phyloP scores from a whole-genome alignment of 2,888 invertebrate genomes.

The Clunio marinus region DNA sequence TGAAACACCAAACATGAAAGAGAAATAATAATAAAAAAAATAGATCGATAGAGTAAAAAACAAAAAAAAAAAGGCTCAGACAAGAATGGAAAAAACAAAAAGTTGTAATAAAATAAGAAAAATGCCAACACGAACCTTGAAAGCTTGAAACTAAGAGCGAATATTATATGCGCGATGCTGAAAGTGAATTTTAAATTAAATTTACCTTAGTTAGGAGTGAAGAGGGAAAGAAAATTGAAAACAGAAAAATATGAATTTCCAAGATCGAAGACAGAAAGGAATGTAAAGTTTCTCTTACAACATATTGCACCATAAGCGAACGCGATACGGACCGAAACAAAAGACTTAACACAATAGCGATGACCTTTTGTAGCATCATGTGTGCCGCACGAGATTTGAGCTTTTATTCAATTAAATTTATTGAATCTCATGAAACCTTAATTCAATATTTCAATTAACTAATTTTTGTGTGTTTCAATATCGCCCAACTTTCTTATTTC shows the following conservation, averaged over 20 bases:
- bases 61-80: neutral
- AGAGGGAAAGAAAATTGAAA: slow-evolving; percentile 4
- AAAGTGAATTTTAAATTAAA: slow-evolving; percentile 26
- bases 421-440: neutral
- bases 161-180: slow-evolving; percentile 5
- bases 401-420: slow-evolving; percentile 2
- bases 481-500: neutral
- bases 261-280: slow-evolving; percentile 22
- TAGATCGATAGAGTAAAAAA: neutral
- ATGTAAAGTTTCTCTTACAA: slow-evolving; percentile 28
- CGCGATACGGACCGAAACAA: neutral
- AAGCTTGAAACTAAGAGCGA: neutral
- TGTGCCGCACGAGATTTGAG: neutral
- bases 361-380: slow-evolving; percentile 5
- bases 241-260: slow-evolving; percentile 12
- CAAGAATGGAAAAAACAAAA: neutral
- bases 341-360: slow-evolving; percentile 11
- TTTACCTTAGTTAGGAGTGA: slow-evolving; percentile 10
- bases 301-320: slow-evolving; percentile 30
- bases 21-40: neutral
- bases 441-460: slow-evolving; percentile 8
- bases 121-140: slow-evolving; percentile 16
- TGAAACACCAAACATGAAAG: neutral
- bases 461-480: no score
- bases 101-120: neutral